A percentile compares a stretch with the other conserved stretches of the same genome.
phyloP scores from a whole-genome alignment of 2,888 invertebrate species.

The Brachypalpus laphriformis region DNA sequence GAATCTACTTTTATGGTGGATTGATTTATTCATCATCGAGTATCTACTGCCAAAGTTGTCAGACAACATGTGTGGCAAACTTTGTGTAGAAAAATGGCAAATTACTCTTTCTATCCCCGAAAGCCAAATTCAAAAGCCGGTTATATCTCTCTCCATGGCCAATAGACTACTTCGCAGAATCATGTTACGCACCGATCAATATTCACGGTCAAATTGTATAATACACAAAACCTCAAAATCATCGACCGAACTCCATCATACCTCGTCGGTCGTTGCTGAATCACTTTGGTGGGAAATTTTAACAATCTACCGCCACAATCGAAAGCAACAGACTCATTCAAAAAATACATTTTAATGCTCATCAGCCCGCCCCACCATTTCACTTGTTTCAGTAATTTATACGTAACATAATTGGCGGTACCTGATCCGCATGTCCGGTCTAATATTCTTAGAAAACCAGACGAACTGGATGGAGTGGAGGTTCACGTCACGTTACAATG shows the following conservation, averaged over 20 bases:
- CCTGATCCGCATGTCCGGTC: conserved; percentile 47
- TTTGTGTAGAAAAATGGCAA: conserved; percentile 22
- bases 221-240: conserved; percentile 7
- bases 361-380: not conserved
- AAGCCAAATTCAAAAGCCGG: conserved; percentile 42
- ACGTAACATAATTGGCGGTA: conserved; percentile 15
- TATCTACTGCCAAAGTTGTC: not conserved
- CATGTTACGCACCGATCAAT: conserved; percentile 26
- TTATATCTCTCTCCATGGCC: not conserved
- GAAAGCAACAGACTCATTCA: conserved; percentile 38
- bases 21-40: not conserved
- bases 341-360: not conserved
- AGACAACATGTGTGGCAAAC: not conserved
- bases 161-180: conserved; percentile 21
- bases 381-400: conserved; percentile 26
- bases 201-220: conserved; percentile 51
- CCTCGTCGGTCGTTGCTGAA: not conserved
- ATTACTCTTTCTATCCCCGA: not conserved
- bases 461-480: conserved; percentile 3
- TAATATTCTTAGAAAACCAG: conserved; percentile 38
- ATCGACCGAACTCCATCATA: not conserved
- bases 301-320: conserved; percentile 30
- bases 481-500: conserved; percentile 12
- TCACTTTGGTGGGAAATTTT: conserved; percentile 19
- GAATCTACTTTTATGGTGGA: not conserved